phyloP scores from a whole-genome alignment of 2,888 invertebrate genomes.

The Ochropacha duplaris region DNA sequence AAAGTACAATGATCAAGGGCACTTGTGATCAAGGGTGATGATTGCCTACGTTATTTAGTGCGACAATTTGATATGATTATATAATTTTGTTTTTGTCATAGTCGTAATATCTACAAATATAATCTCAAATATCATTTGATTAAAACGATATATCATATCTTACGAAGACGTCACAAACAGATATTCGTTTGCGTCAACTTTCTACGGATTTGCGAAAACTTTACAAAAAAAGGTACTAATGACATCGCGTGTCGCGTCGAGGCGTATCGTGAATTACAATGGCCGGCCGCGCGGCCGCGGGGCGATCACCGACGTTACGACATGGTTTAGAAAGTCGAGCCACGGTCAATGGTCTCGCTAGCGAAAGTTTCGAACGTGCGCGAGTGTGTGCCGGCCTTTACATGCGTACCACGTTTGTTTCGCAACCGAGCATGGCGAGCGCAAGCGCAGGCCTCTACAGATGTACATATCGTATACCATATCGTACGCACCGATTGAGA shows the following conservation, averaged over 20 bases:
- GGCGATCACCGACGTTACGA: constrained; percentile 76
- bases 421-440: constrained; percentile 37
- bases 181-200: constrained; percentile 41
- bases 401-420: constrained; percentile 53
- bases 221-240: constrained; percentile 64
- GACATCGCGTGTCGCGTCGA: constrained; percentile 71
- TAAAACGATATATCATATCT: not conserved
- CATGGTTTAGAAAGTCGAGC: constrained; percentile 78
- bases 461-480: constrained; percentile 19
- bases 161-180: not conserved
- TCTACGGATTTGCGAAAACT: constrained; percentile 70
- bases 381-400: constrained; percentile 54
- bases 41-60: not conserved
- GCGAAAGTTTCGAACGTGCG: constrained; percentile 66
- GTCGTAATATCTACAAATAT: no score
- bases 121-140: not conserved
- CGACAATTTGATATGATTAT: not conserved
- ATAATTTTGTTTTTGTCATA: no score
- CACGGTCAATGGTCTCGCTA: constrained; percentile 78
- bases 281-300: constrained; percentile 43
- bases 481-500: constrained; percentile 25
- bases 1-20: constrained; percentile 18
- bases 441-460: constrained; percentile 11
- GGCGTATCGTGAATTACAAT: constrained; percentile 76
- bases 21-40: not conserved